Conservation (phyloP, 1,140 invertebrate genomes). For the Tribolium madens region DNA sequence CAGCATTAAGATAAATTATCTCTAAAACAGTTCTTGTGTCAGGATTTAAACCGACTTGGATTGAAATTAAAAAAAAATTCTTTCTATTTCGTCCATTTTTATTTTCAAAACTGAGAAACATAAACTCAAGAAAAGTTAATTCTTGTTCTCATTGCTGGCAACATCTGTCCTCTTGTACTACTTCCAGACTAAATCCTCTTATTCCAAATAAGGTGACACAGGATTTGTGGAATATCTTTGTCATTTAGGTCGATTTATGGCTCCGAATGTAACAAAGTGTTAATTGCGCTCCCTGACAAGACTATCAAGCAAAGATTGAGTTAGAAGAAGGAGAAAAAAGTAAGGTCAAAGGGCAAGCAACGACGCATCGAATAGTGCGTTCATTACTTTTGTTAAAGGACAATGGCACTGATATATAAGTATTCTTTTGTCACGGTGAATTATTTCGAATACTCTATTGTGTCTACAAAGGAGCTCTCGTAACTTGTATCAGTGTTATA, state of each 20-base stretch:
- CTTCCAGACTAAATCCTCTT: neutral
- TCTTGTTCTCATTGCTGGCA: neutral
- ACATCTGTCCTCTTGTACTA: neutral
- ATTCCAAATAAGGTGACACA: neutral
- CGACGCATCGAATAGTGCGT: conserved; percentile 23
- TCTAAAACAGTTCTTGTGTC: conserved; percentile 9
- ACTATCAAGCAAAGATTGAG: conserved; percentile 1
- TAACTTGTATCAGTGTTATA: conserved; percentile 28
- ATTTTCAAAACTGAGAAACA: too few species aligned
- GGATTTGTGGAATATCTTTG: neutral
- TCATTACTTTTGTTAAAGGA: conserved; percentile 42
- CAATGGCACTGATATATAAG: conserved; percentile 33
- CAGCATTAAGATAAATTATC: conserved; percentile 23
- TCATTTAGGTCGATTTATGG: neutral
- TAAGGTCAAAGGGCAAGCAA: conserved; percentile 23
- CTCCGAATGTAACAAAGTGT: neutral
- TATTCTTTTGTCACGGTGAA: conserved; percentile 35
- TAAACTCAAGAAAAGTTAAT: neutral
- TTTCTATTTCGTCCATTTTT: too few species aligned
- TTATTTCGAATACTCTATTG: conserved; percentile 18
- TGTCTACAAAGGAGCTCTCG: neutral
- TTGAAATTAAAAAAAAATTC: too few species aligned
- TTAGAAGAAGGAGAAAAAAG: conserved; percentile 15
- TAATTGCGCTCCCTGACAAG: neutral
- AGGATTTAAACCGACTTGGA: neutral